phyloP scores from a whole-genome alignment of 2,888 invertebrate species.

The Volucella zonaria region DNA sequence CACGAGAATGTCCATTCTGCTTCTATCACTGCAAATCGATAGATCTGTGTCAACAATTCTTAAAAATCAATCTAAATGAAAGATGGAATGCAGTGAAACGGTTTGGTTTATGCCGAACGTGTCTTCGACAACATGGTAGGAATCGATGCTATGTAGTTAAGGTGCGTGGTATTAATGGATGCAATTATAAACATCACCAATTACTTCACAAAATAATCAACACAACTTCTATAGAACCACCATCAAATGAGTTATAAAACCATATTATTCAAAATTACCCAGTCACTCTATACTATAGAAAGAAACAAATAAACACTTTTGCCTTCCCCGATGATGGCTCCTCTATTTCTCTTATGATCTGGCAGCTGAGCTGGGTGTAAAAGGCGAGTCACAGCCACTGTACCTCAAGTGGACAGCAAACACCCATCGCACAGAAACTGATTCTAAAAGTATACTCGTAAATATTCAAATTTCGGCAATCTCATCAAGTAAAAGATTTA shows the following conservation, averaged over 20 bases:
- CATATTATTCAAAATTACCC: slow-evolving; percentile 60
- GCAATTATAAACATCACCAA: slow-evolving; percentile 22
- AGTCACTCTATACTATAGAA: slow-evolving; percentile 49
- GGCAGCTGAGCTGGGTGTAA: too few species aligned
- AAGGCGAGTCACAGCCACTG: too few species aligned
- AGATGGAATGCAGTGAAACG: slow-evolving; percentile 19
- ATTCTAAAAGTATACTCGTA: too few species aligned
- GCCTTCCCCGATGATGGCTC: too few species aligned
- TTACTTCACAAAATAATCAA: slow-evolving; percentile 30
- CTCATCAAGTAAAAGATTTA: too few species aligned
- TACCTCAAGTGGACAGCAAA: too few species aligned
- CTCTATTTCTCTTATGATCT: too few species aligned
- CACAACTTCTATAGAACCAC: not conserved
- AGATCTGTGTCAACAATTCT: slow-evolving; percentile 7
- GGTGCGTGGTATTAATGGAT: slow-evolving; percentile 22
- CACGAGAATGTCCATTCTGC: not conserved
- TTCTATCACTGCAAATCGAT: not conserved
- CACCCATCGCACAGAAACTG: too few species aligned
- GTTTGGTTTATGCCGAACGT: slow-evolving; percentile 29
- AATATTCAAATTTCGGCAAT: too few species aligned
- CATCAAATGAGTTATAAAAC: slow-evolving; percentile 11
- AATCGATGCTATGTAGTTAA: slow-evolving; percentile 1
- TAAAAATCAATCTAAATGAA: slow-evolving; percentile 7
- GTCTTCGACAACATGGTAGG: slow-evolving; percentile 12
- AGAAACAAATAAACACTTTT: slow-evolving; percentile 31